Evolutionary conservation across 1,140 invertebrate genomes (phyloP), one percentile per base, ranked within the genome.

Genomic region (Frieseomelitta varia): DNA sequence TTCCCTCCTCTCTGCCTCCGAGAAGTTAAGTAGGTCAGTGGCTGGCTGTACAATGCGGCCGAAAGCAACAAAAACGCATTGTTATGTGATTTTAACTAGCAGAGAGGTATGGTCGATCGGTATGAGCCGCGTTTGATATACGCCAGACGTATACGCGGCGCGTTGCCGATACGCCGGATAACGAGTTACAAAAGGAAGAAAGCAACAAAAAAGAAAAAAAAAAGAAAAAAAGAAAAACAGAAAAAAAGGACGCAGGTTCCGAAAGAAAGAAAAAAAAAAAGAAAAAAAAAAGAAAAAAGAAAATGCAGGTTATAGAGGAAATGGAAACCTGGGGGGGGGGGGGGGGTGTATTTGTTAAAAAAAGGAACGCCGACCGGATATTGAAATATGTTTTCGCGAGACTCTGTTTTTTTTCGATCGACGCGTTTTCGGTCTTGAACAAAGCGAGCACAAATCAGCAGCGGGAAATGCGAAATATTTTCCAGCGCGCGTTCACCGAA

Each of bases 341-440:
- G 6, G 39, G 39, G 39, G 39, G 85, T 63, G 67, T 87, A 89
- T 89, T 89, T 89, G 78, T 65, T 77, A 85, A 89, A 76, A 39
- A 79, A 81, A 79, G 65, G 67, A 88, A 89, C 78, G 84, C 86
- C 75, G 79, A 73, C 87, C 81, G 87, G 87, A 89, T 89, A 89
- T 89, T 89, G 88, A 89, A 89, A 89, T 87, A 87, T 87, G 87
- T 84, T 89, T 89, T 80, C 78, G 67, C 84, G 71, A 78, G 84
- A 75, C 61, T 67, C 71, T 39, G 39, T 39, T 39, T 39, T 39
- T 83, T 75, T 73, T 77, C 65, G 85, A 85, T 84, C 85, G 71
- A 72, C 53, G 77, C 55, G 75, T 63, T 39, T 39, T 69, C 78
- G 75, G 71, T 88, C 68, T 88, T 79, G 82, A 79, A 82, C 79